These are phyloP conservation scores for Drosophila kambysellisi DNA, from an alignment of 2,888 invertebrate genomes.

Conservation along the genomic window DNA sequence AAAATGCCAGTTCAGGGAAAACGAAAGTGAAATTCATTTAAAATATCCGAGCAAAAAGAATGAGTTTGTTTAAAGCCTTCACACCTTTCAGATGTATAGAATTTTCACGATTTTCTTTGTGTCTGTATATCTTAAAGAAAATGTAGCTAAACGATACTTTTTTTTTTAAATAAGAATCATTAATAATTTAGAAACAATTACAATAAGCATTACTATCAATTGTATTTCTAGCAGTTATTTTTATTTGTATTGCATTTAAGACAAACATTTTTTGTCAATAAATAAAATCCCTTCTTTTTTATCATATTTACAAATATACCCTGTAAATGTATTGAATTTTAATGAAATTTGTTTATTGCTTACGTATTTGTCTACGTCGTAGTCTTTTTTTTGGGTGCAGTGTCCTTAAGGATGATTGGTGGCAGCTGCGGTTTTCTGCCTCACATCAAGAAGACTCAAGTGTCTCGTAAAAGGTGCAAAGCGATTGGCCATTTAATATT, in stretches of 20 bases:
- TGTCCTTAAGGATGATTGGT: slow-evolving; percentile 32
- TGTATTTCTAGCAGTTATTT: background rate
- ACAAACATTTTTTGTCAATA: background rate
- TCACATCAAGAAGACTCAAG: slow-evolving; percentile 24
- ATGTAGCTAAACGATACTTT: background rate
- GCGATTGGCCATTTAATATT: slow-evolving; percentile 69
- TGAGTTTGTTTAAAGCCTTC: background rate
- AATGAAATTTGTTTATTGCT: slow-evolving; percentile 12
- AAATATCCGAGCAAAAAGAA: background rate
- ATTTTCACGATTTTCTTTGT: background rate
- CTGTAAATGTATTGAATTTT: background rate
- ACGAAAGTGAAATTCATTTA: background rate
- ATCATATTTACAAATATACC: background rate
- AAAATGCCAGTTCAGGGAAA: slow-evolving; percentile 20
- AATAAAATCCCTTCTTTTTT: background rate
- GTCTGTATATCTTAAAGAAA: background rate
- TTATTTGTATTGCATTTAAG: background rate
- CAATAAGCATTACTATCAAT: background rate
- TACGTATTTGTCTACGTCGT: slow-evolving; percentile 26
- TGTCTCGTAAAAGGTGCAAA: slow-evolving; percentile 56
- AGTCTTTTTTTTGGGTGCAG: slow-evolving; percentile 30
- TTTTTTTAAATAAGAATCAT: background rate
- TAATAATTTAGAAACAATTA: background rate
- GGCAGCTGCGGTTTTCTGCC: slow-evolving; percentile 18
- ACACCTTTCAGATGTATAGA: background rate